Evolutionary conservation across 2,888 invertebrate genomes (phyloP).

Genomic region (Rhingia rostrata): DNA sequence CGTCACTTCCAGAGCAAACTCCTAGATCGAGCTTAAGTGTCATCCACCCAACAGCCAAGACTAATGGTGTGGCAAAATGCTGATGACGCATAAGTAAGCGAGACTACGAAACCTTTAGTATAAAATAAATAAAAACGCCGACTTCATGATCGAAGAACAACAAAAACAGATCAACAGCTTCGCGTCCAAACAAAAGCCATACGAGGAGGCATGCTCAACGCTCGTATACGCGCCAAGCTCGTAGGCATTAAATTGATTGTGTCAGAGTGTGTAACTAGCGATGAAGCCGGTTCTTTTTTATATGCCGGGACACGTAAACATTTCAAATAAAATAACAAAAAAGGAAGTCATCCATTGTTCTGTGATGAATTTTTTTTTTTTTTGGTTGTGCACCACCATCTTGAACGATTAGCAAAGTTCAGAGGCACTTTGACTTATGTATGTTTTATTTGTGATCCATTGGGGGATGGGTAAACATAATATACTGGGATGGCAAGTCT

Average conservation of each 20-base stretch:
- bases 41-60: slow-evolving; percentile 35
- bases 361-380: slow-evolving; percentile 15
- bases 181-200: slow-evolving; percentile 48
- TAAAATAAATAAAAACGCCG: slow-evolving; percentile 9
- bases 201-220: slow-evolving; percentile 22
- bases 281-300: slow-evolving; percentile 54
- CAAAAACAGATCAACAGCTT: slow-evolving; percentile 55
- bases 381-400: slow-evolving; percentile 37
- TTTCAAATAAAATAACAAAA: slow-evolving; percentile 14
- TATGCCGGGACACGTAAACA: slow-evolving; percentile 63
- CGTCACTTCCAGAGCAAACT: slow-evolving; percentile 41
- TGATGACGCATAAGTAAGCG: slow-evolving; percentile 62
- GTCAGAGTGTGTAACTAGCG: slow-evolving; percentile 28
- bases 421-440: slow-evolving; percentile 37
- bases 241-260: slow-evolving; percentile 68
- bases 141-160: slow-evolving; percentile 41
- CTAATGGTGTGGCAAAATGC: slow-evolving; percentile 18
- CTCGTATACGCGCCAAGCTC: slow-evolving; percentile 32
- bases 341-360: slow-evolving; percentile 53
- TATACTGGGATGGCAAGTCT: not conserved
- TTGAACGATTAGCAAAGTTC: slow-evolving; percentile 61
- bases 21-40: slow-evolving; percentile 36
- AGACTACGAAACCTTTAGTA: slow-evolving; percentile 34
- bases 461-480: not conserved
- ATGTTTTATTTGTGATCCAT: not conserved